These are phyloP conservation scores for Neotoxoptera formosana DNA, from an alignment of 1,140 invertebrate genomes.

Conservation along the genomic window DNA sequence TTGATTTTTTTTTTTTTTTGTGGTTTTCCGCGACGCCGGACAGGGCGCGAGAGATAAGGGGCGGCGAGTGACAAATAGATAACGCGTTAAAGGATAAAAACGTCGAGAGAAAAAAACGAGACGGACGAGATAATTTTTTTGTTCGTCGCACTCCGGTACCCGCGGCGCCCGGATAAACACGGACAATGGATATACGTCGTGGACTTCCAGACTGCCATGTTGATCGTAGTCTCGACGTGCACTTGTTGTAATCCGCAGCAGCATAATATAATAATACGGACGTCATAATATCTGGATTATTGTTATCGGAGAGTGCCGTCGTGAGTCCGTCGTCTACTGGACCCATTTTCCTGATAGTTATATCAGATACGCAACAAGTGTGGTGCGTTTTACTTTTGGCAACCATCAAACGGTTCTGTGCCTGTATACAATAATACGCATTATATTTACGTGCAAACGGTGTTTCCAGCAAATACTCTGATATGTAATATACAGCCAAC, in stretches of 20 bases:
- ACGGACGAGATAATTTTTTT: not conserved
- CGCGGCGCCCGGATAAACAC: constrained; percentile 4
- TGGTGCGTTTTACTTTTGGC: not conserved
- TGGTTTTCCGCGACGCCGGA: too few relatives aligned
- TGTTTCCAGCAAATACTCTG: not conserved
- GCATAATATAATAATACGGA: not conserved
- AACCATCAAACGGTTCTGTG: not conserved
- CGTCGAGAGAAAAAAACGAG: not conserved
- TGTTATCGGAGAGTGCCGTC: too few relatives aligned
- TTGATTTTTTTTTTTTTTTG: not conserved
- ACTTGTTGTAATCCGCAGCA: not conserved
- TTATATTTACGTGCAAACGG: not conserved
- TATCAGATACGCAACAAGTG: not conserved
- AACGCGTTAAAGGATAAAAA: not conserved
- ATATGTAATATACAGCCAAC: not conserved
- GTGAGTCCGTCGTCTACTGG: not conserved
- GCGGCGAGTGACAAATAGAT: not conserved
- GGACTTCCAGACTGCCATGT: not conserved
- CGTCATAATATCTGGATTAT: not conserved
- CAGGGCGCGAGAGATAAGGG: not conserved
- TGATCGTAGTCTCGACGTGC: not conserved
- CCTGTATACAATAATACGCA: not conserved
- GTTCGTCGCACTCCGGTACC: not conserved
- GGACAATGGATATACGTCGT: not conserved
- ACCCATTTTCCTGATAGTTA: not conserved